These are phyloP conservation scores for Cephus sareptanus DNA, from an alignment of 2,888 invertebrate species.

Conservation along the genomic window DNA sequence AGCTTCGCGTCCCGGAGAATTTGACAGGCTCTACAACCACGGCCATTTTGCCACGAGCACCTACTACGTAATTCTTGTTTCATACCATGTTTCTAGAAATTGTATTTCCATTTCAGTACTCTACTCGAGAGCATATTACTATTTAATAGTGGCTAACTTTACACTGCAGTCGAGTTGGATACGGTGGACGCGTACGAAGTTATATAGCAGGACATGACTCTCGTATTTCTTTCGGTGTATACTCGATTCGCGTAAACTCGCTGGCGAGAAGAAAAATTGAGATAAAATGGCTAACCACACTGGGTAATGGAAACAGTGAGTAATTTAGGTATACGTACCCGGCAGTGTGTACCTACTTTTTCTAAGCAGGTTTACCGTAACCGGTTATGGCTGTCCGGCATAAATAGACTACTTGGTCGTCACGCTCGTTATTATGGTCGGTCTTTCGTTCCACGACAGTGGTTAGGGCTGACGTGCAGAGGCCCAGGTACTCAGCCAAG, in stretches of 20 bases:
- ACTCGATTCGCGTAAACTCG: neutral
- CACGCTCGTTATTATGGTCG: neutral
- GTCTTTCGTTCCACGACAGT: neutral
- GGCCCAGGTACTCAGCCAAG: neutral
- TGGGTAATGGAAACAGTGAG: neutral
- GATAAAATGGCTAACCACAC: neutral
- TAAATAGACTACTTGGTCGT: neutral
- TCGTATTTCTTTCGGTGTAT: neutral
- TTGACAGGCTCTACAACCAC: neutral
- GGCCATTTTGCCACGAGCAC: neutral
- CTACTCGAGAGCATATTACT: neutral
- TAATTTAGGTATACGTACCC: neutral
- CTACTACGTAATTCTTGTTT: neutral
- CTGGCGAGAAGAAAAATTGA: neutral
- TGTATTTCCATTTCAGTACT: neutral
- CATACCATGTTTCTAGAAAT: neutral
- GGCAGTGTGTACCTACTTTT: neutral
- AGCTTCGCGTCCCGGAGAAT: neutral
- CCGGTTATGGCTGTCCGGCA: neutral
- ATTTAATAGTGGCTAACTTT: neutral
- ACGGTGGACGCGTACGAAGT: neutral
- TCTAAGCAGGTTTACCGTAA: neutral
- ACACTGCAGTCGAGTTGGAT: neutral
- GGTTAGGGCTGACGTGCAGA: neutral
- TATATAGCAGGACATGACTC: neutral